Evolutionary conservation across 2,113 vertebrate species (phyloP).

Genomic region (Muscicapa adusta): DNA sequence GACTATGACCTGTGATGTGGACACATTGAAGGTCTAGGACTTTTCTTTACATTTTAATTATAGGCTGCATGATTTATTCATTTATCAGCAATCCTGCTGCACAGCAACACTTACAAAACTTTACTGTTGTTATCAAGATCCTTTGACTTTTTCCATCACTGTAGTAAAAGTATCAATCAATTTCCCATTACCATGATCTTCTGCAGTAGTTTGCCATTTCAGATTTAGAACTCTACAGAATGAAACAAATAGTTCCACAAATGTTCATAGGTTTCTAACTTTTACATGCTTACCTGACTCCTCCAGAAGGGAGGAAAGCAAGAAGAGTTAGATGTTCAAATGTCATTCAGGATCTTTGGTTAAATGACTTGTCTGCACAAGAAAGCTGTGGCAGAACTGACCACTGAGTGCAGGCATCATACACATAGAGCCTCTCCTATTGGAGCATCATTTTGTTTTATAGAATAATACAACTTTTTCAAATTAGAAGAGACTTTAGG

Average conservation of each 20-base stretch:
- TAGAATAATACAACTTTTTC: neutral
- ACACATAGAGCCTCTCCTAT: neutral
- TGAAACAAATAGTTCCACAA: neutral
- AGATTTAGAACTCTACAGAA: neutral
- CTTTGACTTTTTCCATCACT: neutral
- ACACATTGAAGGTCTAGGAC: neutral
- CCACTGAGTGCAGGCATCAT: neutral
- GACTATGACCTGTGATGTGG: neutral
- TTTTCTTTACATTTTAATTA: conserved; percentile 7
- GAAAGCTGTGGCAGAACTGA: neutral
- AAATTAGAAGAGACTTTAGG: neutral
- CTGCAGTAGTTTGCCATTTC: neutral
- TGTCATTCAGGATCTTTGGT: neutral
- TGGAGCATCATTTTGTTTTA: neutral
- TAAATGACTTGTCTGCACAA: neutral
- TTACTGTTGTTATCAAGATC: neutral
- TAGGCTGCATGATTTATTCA: neutral
- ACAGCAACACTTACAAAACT: neutral
- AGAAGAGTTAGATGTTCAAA: neutral
- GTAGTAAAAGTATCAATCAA: neutral
- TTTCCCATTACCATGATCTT: neutral
- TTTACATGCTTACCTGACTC: neutral
- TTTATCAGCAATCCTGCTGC: neutral
- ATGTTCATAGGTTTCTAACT: neutral
- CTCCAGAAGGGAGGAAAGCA: neutral